These are phyloP conservation scores for Callipepla californica DNA, from an alignment of 2,113 vertebrate genomes.

Conservation along the genomic window DNA sequence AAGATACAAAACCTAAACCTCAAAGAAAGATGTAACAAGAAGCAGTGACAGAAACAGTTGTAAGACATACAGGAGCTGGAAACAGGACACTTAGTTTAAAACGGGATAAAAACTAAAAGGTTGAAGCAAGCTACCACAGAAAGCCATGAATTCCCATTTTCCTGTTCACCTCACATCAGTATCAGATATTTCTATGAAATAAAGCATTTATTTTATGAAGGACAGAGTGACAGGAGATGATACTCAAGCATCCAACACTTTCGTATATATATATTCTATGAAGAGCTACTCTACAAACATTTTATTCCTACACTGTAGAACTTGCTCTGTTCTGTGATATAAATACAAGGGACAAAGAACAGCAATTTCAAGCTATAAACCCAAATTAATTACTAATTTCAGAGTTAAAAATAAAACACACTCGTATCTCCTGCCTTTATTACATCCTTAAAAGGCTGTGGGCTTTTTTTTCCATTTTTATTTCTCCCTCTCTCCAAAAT, in stretches of 20 bases:
- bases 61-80: neutral
- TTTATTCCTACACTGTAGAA: neutral
- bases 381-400: neutral
- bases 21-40: neutral
- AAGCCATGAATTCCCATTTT: neutral
- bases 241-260: neutral
- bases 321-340: neutral
- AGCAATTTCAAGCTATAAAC: neutral
- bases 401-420: neutral
- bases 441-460: neutral
- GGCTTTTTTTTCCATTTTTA: neutral
- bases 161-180: neutral
- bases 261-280: neutral
- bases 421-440: neutral
- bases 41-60: neutral
- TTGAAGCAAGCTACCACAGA: neutral
- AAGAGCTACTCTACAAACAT: neutral
- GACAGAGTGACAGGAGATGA: neutral
- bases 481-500: neutral
- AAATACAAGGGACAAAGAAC: neutral
- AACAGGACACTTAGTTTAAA: neutral
- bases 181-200: neutral
- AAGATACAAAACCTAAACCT: neutral
- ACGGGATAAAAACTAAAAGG: neutral
- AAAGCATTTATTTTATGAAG: neutral